These are phyloP conservation scores for Notocelia uddmanniana DNA, from an alignment of 2,888 invertebrate genomes.

Conservation along the genomic window DNA sequence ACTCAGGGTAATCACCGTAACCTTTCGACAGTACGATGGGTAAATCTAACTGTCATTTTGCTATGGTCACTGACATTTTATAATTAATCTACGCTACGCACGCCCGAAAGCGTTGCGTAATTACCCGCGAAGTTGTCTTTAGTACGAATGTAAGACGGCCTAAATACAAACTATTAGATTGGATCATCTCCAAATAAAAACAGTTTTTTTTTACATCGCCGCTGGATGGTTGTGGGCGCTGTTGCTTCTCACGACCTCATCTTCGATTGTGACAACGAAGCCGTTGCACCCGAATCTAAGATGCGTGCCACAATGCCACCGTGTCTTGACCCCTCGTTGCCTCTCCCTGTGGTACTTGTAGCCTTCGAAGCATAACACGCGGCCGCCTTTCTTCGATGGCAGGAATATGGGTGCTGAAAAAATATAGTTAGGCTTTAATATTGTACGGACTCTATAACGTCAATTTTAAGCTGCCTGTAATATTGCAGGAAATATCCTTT, in stretches of 20 bases:
- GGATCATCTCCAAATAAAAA: neutral
- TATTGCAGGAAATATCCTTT: too few species aligned
- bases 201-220: neutral
- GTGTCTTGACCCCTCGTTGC: conserved; percentile 16
- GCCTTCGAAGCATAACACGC: conserved; percentile 30
- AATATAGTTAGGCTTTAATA: neutral
- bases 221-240: conserved; percentile 22
- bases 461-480: too few species aligned
- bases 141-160: too few species aligned
- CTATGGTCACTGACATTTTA: too few species aligned
- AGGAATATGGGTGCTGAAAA: conserved; percentile 13
- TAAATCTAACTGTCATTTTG: too few species aligned
- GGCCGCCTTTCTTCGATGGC: conserved; percentile 17
- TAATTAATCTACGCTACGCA: too few species aligned
- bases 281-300: conserved; percentile 21
- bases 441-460: too few species aligned
- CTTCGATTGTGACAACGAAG: conserved; percentile 21
- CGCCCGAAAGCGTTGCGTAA: neutral
- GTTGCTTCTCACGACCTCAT: conserved; percentile 17
- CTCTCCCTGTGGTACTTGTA: conserved; percentile 30
- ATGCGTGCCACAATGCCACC: conserved; percentile 37
- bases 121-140: too few species aligned
- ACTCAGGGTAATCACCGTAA: too few species aligned
- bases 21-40: too few species aligned
- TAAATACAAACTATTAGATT: neutral